Evolutionary conservation across 2,797 vertebrate genomes (phyloP).

Genomic region (Xenentodon cancila): DNA sequence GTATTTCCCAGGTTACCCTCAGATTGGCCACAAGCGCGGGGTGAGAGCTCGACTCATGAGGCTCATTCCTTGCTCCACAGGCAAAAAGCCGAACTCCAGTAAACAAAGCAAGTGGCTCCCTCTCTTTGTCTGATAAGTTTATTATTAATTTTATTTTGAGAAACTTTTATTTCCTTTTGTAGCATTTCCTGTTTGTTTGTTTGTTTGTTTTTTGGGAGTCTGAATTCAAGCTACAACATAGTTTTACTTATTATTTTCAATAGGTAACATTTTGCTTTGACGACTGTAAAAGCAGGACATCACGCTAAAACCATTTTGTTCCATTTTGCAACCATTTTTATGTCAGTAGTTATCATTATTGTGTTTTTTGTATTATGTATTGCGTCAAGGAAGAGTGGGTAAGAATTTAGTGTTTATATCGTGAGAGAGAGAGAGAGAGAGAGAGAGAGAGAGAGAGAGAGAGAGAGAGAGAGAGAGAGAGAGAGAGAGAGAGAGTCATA

Average conservation of each 20-base stretch:
- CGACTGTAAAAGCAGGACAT: not conserved
- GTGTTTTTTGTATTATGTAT: too few relatives aligned
- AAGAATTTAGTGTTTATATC: too few relatives aligned
- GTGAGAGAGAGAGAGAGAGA: too few relatives aligned
- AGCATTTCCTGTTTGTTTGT: not conserved
- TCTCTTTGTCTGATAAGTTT: conserved; percentile 30
- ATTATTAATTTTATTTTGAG: conserved; percentile 20
- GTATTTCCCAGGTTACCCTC: conserved; percentile 92
- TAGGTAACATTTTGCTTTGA: not conserved
- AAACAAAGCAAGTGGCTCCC: conserved; percentile 93
- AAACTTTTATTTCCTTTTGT: conserved; percentile 18
- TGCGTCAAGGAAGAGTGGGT: too few relatives aligned
- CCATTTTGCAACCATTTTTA: too few relatives aligned
- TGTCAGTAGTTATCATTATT: too few relatives aligned
- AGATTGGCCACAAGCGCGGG: conserved; percentile 88
- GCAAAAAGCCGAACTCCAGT: conserved; percentile 89
- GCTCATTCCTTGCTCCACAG: conserved; percentile 90
- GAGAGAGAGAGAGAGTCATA: too few relatives aligned
- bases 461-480: too few relatives aligned
- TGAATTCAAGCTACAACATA: not conserved
- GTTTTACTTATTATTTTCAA: too few relatives aligned
- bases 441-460: too few relatives aligned
- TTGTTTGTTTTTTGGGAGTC: not conserved
- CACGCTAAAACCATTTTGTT: too few relatives aligned
- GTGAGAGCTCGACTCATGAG: conserved; percentile 94